Base-by-base conservation (phyloP, 2,797 vertebrate genomes). In the Sebastes goodei region DNA sequence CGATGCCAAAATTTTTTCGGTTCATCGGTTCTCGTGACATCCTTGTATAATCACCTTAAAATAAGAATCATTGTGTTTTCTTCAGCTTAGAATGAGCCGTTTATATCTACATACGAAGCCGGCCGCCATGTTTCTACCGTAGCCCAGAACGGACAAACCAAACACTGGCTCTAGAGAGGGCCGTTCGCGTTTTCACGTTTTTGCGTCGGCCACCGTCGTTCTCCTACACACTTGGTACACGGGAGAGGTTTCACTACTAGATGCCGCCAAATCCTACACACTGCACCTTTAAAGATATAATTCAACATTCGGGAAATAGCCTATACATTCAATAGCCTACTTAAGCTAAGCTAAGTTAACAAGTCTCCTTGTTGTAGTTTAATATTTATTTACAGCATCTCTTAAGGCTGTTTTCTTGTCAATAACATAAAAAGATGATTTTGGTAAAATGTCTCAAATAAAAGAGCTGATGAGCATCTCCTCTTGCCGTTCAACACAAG, bases 171-270 rank as follows among this genome's bases (percentile, higher is more conserved):
- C 42, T 46, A 46, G 6, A 17, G 6, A 46, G 42, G 15, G 42
- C 15, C 15, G 6, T 3, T 46, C 14, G 0, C 6, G 14, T 46
- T 46, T 0, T 46, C 7, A 1, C 1, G 42, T 49, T 49, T 17
- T 20, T 49, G 7, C 1, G 17, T 49, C 17, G 17, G 7, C 46
- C 46, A 49, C 6, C 17, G 17, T 8, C 2, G 17, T 49, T 49
- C 46, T 49, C 46, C 46, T 49, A 49, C 17, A 46, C 0, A 2
- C 17, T 52, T 52, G 49, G 2, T 0, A 52, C 49, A 53, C 20
- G 9, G 17, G 49, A 53, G 4, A 53, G 7, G 7, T 20, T n/a
- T 52, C 49, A 53, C 49, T 21, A 53, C 49, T 53, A 53, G 20
- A 53, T 1, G 20, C 4, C n/a, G 4, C 49, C 20, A n/a, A 53